These are phyloP conservation scores for Orchesella cincta DNA, from an alignment of 1,140 invertebrate species.

Conservation along the genomic window DNA sequence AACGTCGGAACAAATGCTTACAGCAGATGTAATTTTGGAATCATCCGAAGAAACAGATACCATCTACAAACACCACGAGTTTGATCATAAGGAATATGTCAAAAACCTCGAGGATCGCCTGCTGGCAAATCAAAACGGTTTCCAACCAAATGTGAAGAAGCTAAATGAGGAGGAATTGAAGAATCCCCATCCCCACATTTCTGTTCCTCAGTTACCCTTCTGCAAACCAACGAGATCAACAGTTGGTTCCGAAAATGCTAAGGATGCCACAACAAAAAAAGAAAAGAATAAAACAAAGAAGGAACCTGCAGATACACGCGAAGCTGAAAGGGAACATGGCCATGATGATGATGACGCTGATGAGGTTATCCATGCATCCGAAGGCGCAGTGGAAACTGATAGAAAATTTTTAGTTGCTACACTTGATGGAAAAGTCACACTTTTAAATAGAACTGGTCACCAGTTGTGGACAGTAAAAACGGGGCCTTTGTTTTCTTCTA, in stretches of 20 bases:
- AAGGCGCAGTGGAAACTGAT: neutral
- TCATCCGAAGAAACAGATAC: no score
- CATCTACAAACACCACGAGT: no score
- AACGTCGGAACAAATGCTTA: no score
- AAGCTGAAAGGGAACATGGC: neutral
- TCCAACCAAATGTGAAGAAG: neutral
- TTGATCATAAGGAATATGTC: no score
- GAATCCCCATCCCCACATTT: conserved; percentile 10
- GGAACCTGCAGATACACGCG: neutral
- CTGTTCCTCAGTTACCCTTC: neutral
- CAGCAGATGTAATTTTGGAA: no score
- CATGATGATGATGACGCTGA: neutral
- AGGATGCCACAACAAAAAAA: neutral
- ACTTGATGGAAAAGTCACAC: conserved; percentile 45
- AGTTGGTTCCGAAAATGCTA: neutral
- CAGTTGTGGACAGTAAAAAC: conserved; percentile 46
- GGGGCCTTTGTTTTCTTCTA: conserved; percentile 48
- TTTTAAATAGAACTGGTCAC: conserved; percentile 39
- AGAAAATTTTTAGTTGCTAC: conserved; percentile 42
- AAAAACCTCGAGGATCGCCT: no score
- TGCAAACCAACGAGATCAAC: conserved; percentile 11
- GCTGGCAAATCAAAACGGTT: no score
- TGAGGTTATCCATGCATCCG: neutral
- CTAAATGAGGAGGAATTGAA: conserved; percentile 3
- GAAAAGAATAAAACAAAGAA: neutral